Evolutionary conservation across 2,113 vertebrate genomes (phyloP).

Genomic region (Nesospiza acunhae): DNA sequence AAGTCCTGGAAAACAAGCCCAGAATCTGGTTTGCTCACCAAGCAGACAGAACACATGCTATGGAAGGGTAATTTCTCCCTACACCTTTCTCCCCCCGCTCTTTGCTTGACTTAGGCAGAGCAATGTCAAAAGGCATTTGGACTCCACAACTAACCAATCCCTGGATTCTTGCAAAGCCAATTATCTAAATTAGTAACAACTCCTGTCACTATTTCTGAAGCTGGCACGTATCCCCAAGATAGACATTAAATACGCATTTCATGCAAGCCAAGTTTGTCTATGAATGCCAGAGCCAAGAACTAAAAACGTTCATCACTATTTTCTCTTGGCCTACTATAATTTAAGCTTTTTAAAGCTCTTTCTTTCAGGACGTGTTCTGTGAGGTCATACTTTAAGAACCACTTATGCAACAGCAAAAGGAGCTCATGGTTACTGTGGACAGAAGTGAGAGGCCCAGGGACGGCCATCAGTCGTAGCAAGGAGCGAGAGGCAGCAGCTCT

Average conservation of each 20-base stretch:
- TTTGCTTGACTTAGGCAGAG: background rate
- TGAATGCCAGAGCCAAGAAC: background rate
- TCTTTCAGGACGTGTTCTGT: background rate
- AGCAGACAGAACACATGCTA: background rate
- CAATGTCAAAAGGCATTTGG: conserved; percentile 28
- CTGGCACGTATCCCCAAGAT: background rate
- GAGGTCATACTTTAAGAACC: background rate
- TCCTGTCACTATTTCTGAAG: conserved; percentile 46
- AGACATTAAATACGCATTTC: conserved; percentile 38
- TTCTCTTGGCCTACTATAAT: background rate
- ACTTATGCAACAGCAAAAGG: background rate
- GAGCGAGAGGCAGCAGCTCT: background rate
- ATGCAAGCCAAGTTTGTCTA: background rate
- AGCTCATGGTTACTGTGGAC: background rate
- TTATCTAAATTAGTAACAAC: conserved; percentile 66
- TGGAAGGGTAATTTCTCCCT: background rate
- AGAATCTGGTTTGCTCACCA: background rate
- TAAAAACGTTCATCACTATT: rapidly evolving
- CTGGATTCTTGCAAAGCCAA: conserved; percentile 54
- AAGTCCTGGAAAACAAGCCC: background rate
- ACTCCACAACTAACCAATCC: conserved; percentile 18
- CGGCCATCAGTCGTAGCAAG: background rate
- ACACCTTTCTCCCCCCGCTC: background rate
- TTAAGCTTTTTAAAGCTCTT: conserved; percentile 21
- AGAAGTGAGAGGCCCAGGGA: background rate